Evolutionary conservation across 2,113 vertebrate genomes (phyloP), one percentile per base, ranked within the genome.

Genomic region (Passer domesticus): DNA sequence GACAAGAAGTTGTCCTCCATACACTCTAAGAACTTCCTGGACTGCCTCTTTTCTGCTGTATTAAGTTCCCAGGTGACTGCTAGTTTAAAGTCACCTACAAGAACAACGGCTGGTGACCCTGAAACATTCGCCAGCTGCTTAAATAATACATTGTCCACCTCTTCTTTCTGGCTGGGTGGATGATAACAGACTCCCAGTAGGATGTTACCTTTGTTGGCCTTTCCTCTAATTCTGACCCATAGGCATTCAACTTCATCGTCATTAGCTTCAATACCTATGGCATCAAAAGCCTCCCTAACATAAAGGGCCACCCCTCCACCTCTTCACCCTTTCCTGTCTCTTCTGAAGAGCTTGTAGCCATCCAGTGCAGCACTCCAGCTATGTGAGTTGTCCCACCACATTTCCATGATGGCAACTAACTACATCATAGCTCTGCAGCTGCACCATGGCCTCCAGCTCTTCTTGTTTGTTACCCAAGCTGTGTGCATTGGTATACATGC

Each of bases 301-400:
- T 24, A 46, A 16, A 43, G 19, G 39, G 13, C 39, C 28, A 44
- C 6, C 10, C 41, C 41, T 33, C 30, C 41, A 66, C 30, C 15
- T 66, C 63, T 66, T 66, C 41, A 6, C 41, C 41, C 7, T 66
- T 17, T 44, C 30, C 41, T 66, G 63, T 33, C 21, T 44, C 4
- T 33, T 7, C 21, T 33, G 11, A 17, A 8, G 63, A 66, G 21
- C n/a, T 69, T 49, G 18, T 21, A 37, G 13, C 18, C n/a, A 49
- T 28, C n/a, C 66, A 28, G n/a, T 15, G 25, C 24, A 68, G 66
- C 1, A 3, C 25, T 50, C n/a, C 67, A 28, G 19, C 25, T 10
- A 8, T 30, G 10, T 30, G n/a, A 50, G 7, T 30, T 2, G 2
- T 30, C 10, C n/a, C n/a, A 37, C 25, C 19, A 37, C 2, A 0